Conservation (phyloP, 2,113 vertebrate genomes). For the Lichenostomus cassidix region DNA sequence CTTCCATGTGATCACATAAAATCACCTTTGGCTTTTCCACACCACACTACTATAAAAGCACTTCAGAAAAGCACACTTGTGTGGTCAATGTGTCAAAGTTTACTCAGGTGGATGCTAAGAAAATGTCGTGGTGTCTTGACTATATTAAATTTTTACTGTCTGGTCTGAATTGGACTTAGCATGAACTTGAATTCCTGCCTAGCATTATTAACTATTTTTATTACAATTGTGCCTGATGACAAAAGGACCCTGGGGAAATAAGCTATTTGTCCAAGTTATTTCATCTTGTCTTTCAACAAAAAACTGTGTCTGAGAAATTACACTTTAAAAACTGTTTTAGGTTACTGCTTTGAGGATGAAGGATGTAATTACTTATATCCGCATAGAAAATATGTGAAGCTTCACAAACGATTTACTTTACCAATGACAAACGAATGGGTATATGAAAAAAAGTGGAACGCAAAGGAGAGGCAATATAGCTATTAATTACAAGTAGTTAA, state of each 20-base stretch:
- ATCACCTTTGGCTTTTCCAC: not conserved
- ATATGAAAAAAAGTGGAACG: not conserved
- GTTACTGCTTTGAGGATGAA: not conserved
- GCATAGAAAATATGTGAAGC: not conserved
- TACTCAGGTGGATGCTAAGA: not conserved
- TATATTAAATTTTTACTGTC: not conserved
- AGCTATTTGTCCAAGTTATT: not conserved
- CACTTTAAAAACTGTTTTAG: not conserved
- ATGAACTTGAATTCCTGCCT: not conserved
- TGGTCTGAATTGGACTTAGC: not conserved
- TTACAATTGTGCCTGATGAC: not conserved
- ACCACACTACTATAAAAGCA: not conserved
- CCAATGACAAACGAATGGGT: not conserved
- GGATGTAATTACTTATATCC: not conserved
- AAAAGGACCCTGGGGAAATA: not conserved
- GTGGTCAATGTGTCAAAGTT: not conserved
- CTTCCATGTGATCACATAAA: not conserved
- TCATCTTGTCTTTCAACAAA: not conserved
- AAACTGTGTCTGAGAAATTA: not conserved
- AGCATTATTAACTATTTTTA: not conserved
- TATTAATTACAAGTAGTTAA: not conserved
- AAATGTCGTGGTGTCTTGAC: not conserved
- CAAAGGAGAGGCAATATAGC: not conserved
- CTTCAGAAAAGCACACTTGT: not conserved
- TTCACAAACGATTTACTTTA: not conserved